Conservation (phyloP, 2,797 vertebrate species). For the Lates japonicus region DNA sequence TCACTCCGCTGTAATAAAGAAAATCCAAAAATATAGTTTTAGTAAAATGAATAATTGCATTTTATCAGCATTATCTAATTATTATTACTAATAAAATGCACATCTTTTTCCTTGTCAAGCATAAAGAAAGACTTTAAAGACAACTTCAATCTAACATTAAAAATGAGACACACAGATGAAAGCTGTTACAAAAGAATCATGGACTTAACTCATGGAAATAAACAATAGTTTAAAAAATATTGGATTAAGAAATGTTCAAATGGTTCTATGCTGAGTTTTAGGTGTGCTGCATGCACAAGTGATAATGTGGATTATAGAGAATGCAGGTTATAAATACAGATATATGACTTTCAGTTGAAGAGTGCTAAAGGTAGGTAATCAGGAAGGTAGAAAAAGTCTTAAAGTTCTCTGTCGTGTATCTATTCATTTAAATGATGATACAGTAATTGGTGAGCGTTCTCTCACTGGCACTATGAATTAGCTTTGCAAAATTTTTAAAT, state of each 20-base stretch:
- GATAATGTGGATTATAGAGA: slow-evolving; percentile 20
- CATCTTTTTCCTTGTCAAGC: not conserved
- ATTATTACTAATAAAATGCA: not conserved
- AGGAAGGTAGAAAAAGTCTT: not conserved
- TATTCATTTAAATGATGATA: not conserved
- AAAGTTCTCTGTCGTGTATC: not conserved
- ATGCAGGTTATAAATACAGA: slow-evolving; percentile 7
- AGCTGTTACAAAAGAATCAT: slow-evolving; percentile 33
- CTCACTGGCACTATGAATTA: not conserved
- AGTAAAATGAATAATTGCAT: not conserved
- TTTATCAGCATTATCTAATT: not conserved
- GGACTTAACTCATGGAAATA: slow-evolving; percentile 28
- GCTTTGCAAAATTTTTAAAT: not conserved
- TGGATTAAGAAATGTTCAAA: slow-evolving; percentile 9
- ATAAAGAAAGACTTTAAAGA: not conserved
- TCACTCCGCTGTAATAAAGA: slow-evolving; percentile 55
- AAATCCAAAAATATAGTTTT: not conserved
- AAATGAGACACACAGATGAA: slow-evolving; percentile 51
- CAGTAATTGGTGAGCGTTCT: not conserved
- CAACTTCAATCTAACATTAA: slow-evolving; percentile 13
- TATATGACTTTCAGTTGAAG: not conserved
- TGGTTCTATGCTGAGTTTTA: not conserved
- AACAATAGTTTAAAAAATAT: slow-evolving; percentile 32
- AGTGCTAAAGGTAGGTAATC: not conserved
- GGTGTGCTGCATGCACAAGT: slow-evolving; percentile 2